A percentile compares a stretch with the other conserved stretches of the same genome.
Evolutionary conservation across 2,113 vertebrate species (phyloP).

Genomic region (Ranitomeya imitator): DNA sequence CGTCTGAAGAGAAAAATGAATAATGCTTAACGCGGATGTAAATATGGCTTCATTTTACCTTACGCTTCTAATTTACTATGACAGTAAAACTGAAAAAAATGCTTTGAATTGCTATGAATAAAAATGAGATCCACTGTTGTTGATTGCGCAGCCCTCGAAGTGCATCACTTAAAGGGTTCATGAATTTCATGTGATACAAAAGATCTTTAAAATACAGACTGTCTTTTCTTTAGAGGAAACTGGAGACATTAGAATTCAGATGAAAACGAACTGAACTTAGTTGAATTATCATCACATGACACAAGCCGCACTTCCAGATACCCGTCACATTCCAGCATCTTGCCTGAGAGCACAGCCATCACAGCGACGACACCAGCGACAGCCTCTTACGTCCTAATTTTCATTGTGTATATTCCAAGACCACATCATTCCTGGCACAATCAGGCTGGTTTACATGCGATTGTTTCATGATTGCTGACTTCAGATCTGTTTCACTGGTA

Average conservation of each 20-base stretch:
- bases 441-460: conserved; percentile 30
- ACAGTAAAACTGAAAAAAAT: conserved; percentile 36
- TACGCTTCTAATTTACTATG: conserved; percentile 41
- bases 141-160: conserved; percentile 49
- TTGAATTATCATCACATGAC: conserved; percentile 28
- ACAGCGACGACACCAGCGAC: not conserved
- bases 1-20: not conserved
- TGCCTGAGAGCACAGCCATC: conserved; percentile 17
- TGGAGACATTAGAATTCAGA: conserved; percentile 17
- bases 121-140: conserved; percentile 43
- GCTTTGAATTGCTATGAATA: conserved; percentile 32
- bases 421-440: not conserved
- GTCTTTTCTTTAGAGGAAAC: conserved; percentile 10
- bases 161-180: conserved; percentile 42
- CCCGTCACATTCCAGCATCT: not conserved
- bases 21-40: conserved; percentile 15
- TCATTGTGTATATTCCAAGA: conserved; percentile 34
- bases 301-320: conserved; percentile 14
- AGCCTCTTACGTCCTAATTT: conserved; percentile 8
- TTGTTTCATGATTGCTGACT: conserved; percentile 31
- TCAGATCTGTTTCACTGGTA: not conserved
- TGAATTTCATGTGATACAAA: conserved; percentile 44
- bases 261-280: conserved; percentile 19
- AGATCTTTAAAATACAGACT: conserved; percentile 40
- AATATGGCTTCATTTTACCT: conserved; percentile 36